These are phyloP conservation scores for Congeria kusceri DNA, from an alignment of 2,888 invertebrate species.

Conservation along the genomic window DNA sequence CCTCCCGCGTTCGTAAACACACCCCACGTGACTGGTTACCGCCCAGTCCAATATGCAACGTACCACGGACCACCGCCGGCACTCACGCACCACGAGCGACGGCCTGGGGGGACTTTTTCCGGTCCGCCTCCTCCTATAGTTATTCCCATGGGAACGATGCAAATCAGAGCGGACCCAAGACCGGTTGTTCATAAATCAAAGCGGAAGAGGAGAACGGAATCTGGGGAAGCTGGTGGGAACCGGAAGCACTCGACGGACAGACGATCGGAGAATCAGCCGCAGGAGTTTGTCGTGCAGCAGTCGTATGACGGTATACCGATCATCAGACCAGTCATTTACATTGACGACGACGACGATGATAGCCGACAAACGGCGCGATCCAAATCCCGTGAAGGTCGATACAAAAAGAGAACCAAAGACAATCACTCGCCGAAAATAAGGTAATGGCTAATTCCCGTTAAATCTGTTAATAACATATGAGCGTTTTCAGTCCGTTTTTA, in stretches of 20 bases:
- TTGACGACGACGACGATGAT: slow-evolving; percentile 43
- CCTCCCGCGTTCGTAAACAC: slow-evolving; percentile 5
- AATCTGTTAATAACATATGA: no score
- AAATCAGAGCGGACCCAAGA: slow-evolving; percentile 54
- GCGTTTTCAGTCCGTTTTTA: no score
- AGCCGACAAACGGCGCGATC: slow-evolving; percentile 35
- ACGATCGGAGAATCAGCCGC: slow-evolving; percentile 9
- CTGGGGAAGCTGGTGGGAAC: slow-evolving; percentile 10
- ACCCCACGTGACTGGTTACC: slow-evolving; percentile 14
- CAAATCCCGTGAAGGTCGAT: slow-evolving; percentile 46
- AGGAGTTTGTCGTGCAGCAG: slow-evolving; percentile 57
- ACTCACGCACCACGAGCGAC: slow-evolving; percentile 5
- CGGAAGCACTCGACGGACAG: slow-evolving; percentile 23
- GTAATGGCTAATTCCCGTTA: no score
- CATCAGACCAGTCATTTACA: slow-evolving; percentile 55
- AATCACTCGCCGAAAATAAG: no score
- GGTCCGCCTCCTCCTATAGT: slow-evolving; percentile 49
- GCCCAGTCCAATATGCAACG: slow-evolving; percentile 20
- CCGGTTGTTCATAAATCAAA: slow-evolving; percentile 50
- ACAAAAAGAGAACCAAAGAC: slow-evolving; percentile 14
- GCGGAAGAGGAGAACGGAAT: slow-evolving; percentile 16
- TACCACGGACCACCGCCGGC: slow-evolving; percentile 57
- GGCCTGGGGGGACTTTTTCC: slow-evolving; percentile 27
- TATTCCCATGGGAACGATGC: slow-evolving; percentile 49
- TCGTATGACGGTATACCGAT: slow-evolving; percentile 59